Percentiles rank a stretch among this genome's conserved stretches.
Conservation (phyloP, 2,113 vertebrate species). For the Lota lota region DNA sequence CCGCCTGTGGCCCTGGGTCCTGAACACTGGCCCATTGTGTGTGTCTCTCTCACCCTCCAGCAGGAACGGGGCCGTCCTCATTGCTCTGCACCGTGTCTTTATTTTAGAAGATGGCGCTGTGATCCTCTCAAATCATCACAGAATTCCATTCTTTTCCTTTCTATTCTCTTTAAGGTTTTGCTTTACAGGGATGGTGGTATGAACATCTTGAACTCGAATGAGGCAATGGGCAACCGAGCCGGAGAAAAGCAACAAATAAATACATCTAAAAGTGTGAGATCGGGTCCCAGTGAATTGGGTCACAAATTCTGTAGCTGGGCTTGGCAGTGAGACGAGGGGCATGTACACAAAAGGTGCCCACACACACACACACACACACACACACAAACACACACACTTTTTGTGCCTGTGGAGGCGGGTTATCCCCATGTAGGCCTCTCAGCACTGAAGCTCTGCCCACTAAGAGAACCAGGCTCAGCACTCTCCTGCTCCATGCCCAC, state of each 20-base stretch:
- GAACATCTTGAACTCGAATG: slow-evolving; percentile 5
- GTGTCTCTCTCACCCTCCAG: slow-evolving; percentile 57
- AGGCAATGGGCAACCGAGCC: slow-evolving; percentile 6
- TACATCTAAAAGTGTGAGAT: background rate
- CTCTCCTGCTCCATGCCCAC: slow-evolving; percentile 15
- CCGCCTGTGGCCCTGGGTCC: slow-evolving; percentile 45
- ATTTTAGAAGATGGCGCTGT: slow-evolving; percentile 60
- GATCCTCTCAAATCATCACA: slow-evolving; percentile 19
- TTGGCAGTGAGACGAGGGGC: slow-evolving; percentile 38
- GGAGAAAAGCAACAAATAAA: slow-evolving; percentile 24
- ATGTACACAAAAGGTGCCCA: slow-evolving; percentile 40
- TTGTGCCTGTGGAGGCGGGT: no score
- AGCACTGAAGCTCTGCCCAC: no score
- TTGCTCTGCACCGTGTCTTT: slow-evolving; percentile 65
- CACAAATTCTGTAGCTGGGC: slow-evolving; percentile 34
- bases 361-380: slow-evolving; percentile 30
- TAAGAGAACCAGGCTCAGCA: background rate
- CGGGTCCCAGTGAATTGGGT: slow-evolving; percentile 56
- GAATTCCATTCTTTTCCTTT: slow-evolving; percentile 26
- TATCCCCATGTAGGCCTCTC: no score
- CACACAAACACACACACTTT: slow-evolving; percentile 16
- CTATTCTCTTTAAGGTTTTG: no score
- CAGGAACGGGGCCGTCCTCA: slow-evolving; percentile 43
- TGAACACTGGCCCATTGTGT: slow-evolving; percentile 69
- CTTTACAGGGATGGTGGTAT: no score